Percentiles rank a stretch among this genome's conserved stretches.
phyloP scores from a whole-genome alignment of 92 coral and sea anemone species.

The Chrysogorgia sp. region DNA sequence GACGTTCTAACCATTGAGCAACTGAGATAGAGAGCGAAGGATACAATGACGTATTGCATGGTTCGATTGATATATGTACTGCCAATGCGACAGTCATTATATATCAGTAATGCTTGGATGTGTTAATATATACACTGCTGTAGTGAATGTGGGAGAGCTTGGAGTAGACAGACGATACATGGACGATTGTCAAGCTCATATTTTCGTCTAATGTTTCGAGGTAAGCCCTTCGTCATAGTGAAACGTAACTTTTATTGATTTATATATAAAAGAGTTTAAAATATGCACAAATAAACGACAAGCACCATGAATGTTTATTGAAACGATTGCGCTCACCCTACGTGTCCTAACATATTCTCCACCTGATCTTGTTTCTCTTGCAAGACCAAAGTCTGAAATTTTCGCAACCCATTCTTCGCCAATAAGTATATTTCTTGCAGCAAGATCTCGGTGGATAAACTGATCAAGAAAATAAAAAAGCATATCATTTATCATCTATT shows the following conservation, averaged over 20 bases:
- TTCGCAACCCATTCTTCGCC: constrained; percentile 76
- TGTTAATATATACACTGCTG: no score
- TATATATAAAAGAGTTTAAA: neutral
- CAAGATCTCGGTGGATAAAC: constrained; percentile 86
- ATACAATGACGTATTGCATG: no score
- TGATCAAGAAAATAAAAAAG: constrained; percentile 13
- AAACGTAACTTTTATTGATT: neutral
- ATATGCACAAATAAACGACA: neutral
- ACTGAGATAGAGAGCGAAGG: no score
- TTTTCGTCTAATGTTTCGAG: no score
- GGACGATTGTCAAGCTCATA: no score
- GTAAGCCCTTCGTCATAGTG: no score
- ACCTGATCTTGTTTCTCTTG: constrained; percentile 67
- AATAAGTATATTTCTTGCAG: constrained; percentile 77
- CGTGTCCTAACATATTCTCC: constrained; percentile 71
- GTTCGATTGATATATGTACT: no score
- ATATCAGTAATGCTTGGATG: no score
- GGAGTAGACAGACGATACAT: no score
- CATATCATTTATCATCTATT: neutral
- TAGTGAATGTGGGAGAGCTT: no score
- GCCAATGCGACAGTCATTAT: no score
- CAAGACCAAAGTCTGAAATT: constrained; percentile 87
- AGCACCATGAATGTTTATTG: neutral
- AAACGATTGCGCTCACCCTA: constrained; percentile 50
- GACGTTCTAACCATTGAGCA: no score